Evolutionary conservation across 2,113 vertebrate species (phyloP), one percentile per base, ranked within the genome.

Genomic region (Pyrgilauda ruficollis): DNA sequence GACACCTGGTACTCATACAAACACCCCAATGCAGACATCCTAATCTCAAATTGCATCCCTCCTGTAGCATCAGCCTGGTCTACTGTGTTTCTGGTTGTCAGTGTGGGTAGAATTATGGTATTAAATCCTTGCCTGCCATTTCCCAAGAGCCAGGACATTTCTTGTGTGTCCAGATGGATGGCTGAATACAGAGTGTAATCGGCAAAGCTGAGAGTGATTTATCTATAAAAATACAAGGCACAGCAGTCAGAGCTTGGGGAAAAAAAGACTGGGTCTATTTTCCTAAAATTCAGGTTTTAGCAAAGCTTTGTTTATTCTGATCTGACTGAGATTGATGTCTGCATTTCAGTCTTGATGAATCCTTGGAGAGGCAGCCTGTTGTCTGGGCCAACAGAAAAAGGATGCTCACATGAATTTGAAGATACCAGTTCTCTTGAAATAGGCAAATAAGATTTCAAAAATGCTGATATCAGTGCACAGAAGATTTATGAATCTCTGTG

Each of bases 61-160:
- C 55, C 77, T 69, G 67, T 41, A 84, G n/a, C 2, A 2, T 69
- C 44, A 86, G n/a, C 68, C 35, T 75, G 19, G 2, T 84, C 64
- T 58, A 5, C 47, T 26, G 8, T 74, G 61, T 63, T 68, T 28
- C 44, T 27, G 2, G 31, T 58, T 89, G 35, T 94, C 75, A 69
- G 33, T 19, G 39, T 47, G n/a, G 50, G 52, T 69, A 43, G 72
- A 85, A 37, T 83, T 62, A 64, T 37, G 68, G 14, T 55, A 74
- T 79, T 83, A 76, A 96, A 93, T 82, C 58, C 62, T 94, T 76
- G 21, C 44, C 84, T 91, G 87, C 50, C 21, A 9, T 85, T 85
- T 94, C 81, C 84, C n/a, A 50, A 91, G 75, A 87, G 41, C 53
- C 62, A 73, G 75, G 46, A 64, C 14, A 31, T 90, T 93, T 90